Evolutionary conservation across 2,888 invertebrate species (phyloP), one percentile per base, ranked within the genome.

Genomic region (Apotomis capreana): DNA sequence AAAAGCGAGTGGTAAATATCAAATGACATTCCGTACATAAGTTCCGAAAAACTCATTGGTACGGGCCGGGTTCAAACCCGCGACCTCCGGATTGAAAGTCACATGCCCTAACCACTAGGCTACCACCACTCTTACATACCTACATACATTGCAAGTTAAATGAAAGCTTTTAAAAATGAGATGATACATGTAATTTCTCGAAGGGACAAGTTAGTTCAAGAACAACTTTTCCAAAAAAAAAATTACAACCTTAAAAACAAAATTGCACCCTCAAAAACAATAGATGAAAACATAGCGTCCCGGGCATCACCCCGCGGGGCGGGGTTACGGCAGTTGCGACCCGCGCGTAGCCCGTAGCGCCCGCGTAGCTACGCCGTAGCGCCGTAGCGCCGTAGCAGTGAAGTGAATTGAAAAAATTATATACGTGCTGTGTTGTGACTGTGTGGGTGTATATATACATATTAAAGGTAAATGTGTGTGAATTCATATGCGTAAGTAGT

Each of bases 291-390:
- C 80, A 82, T 77, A 78, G 75, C 76, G 75, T 75, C 79, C 80
- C 76, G 77, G 78, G 63, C 77, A 37, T 37, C 76, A 78, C 76
- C 79, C 84, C 82, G 87, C 81, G 90, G 89, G 90, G 87, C 79
- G 88, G 83, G 83, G 79, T 86, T 87, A 85, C 91, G 90, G 85
- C 91, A 92, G 92, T 92, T 87, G 86, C 85, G 87, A 86, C 84
- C 78, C 83, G 84, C 87, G 85, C 90, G 90, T 89, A 87, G 89
- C 83, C 79, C 88, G 87, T 86, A 87, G 87, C 86, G 81, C 61
- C 36, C 55, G 91, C 26, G 26, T 26, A 26, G 26, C 90, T 89
- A 89, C 90, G 88, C 73, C 80, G 84, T 76, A 76, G 79, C 74
- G 46, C 40, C 68, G 59, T 67, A 72, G 67, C 70, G 26, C 26